A percentile compares a stretch with the other conserved stretches of the same genome.
phyloP scores from a whole-genome alignment of 37 sponge, comb jelly and placozoan genomes.

The Aphrocallistes beatrix region DNA sequence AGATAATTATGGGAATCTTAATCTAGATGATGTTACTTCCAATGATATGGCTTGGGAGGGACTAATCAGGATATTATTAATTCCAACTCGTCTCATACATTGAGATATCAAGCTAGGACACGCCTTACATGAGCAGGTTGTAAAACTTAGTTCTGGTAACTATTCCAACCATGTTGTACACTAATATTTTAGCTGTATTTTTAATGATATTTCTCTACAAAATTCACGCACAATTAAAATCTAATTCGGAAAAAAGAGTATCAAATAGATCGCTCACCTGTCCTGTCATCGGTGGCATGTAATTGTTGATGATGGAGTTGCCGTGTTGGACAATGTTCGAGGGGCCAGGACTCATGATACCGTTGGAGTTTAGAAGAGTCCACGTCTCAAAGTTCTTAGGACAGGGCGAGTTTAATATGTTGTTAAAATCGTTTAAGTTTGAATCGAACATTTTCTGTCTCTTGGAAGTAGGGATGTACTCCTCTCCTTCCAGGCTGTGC shows the following conservation, averaged over 20 bases:
- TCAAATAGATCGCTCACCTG: not conserved
- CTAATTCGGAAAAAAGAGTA: not conserved
- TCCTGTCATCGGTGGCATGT: not conserved
- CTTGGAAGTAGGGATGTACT: not conserved
- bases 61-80: too few relatives aligned
- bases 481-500: not conserved
- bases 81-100: too few relatives aligned
- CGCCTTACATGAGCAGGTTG: too few relatives aligned
- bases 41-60: too few relatives aligned
- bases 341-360: not conserved
- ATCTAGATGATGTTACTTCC: too few relatives aligned
- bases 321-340: not conserved
- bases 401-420: not conserved
- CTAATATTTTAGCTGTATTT: not conserved
- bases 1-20: too few relatives aligned
- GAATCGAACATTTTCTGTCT: not conserved
- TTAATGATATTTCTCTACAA: not conserved
- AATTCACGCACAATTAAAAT: not conserved
- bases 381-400: not conserved
- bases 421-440: not conserved
- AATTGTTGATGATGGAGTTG: not conserved
- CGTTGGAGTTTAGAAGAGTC: constrained; percentile 12
- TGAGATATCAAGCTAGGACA: too few relatives aligned
- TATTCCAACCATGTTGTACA: too few relatives aligned
- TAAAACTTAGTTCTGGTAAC: too few relatives aligned